Base-by-base conservation (phyloP, 2,888 invertebrate species). In the Aplocera efformata region DNA sequence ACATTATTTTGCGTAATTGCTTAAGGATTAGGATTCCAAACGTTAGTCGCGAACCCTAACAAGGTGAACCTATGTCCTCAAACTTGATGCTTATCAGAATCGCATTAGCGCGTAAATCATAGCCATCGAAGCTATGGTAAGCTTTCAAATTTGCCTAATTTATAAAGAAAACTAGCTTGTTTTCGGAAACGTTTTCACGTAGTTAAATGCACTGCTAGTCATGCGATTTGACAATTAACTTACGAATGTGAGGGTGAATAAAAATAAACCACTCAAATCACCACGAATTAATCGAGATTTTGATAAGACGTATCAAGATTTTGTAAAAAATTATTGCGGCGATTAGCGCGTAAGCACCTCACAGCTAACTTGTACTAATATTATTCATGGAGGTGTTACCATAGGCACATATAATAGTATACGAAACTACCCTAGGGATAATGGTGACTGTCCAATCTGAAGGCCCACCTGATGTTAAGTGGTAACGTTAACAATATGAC, bases 111-210 rank as follows among this genome's bases (percentile, higher is more conserved):
- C 51, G 57, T 61, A 57, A 65, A 64, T 63, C 63, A 60, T 53
- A 61, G 62, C 48, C 53, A 67, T 61, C 60, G 51, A 46, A 50
- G 40, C 48, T 50, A 5, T 5, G 50, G 40, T 48, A 50, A 56
- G 56, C 51, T 58, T 61, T 64, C 56, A 35, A 59, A 67, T 56
- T 62, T 58, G 59, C 63, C 59, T 63, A 74, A 74, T 68, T 72
- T 63, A 65, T 67, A 58, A 69, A 68, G 67, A 72, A 74, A 71
- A 69, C 62, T 65, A 64, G 68, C 73, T 76, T 76, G 79, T 79
- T 76, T 79, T 79, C 77, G 79, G 76, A 79, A 80, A 76, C 79
- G 71, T 78, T 79, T 78, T 76, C 72, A 75, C 71, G 64, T 76
- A 71, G 72, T 78, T 79, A 75, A 76, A 69, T 67, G 64, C 64